Conservation (phyloP, 2,113 vertebrate species). For the Parus major region DNA sequence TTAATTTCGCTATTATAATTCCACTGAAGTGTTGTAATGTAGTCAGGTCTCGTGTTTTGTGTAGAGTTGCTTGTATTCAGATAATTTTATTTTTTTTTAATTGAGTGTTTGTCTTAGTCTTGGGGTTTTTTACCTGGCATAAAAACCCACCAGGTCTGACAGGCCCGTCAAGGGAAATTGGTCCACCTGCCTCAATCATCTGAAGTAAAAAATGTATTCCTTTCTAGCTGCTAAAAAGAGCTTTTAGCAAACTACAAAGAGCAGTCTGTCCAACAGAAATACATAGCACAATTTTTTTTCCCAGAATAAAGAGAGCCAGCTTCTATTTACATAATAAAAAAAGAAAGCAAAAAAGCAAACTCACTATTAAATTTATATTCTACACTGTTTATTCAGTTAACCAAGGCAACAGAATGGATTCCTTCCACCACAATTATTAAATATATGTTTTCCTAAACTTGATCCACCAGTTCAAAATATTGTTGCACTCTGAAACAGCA, state of each 20-base stretch:
- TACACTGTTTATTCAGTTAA: background rate
- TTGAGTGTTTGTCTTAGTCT: background rate
- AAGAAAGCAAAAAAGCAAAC: background rate
- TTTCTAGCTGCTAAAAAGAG: background rate
- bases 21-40: background rate
- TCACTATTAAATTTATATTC: background rate
- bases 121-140: background rate
- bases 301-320: background rate
- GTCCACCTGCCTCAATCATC: background rate
- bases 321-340: background rate
- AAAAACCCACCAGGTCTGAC: background rate
- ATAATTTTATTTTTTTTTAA: background rate
- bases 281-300: background rate
- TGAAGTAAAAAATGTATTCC: background rate
- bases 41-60: background rate
- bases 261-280: background rate
- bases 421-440: background rate
- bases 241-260: background rate
- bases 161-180: background rate
- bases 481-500: background rate
- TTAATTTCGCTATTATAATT: background rate
- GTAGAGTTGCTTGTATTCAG: background rate
- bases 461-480: background rate
- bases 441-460: background rate
- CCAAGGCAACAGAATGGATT: background rate